Evolutionary conservation across 2,888 invertebrate species (phyloP).

Genomic region (Amblyteles armatorius): DNA sequence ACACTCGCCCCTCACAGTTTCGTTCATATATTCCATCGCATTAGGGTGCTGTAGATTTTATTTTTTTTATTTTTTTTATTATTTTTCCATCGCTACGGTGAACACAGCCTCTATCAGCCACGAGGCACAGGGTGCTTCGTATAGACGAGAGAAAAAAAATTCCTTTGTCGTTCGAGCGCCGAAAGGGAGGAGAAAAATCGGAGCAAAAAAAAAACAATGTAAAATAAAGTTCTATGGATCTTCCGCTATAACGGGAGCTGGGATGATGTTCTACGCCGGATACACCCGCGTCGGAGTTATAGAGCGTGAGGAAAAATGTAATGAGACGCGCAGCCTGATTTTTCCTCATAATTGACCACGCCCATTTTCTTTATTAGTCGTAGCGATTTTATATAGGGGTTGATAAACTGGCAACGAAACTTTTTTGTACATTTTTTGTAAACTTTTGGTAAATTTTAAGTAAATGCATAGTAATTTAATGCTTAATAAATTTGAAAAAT

Average conservation of each 20-base stretch:
- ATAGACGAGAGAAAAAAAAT: slow-evolving; percentile 52
- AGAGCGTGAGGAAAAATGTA: slow-evolving; percentile 66
- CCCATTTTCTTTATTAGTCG: slow-evolving; percentile 59
- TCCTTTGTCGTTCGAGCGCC: slow-evolving; percentile 56
- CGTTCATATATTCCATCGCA: slow-evolving; percentile 43
- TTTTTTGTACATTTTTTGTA: background rate
- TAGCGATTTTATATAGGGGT: slow-evolving; percentile 41
- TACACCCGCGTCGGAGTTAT: slow-evolving; percentile 35
- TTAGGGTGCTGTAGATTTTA: slow-evolving; percentile 26
- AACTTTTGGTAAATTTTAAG: too few species aligned
- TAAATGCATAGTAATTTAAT: too few species aligned
- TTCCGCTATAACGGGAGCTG: slow-evolving; percentile 12
- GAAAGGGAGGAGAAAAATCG: slow-evolving; percentile 2
- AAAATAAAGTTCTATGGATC: slow-evolving; percentile 46
- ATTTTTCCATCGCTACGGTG: slow-evolving; percentile 39
- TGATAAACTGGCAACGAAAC: slow-evolving; percentile 30
- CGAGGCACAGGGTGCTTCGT: slow-evolving; percentile 36
- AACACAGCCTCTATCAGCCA: slow-evolving; percentile 32
- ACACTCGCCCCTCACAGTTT: slow-evolving; percentile 23
- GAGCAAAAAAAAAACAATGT: slow-evolving; percentile 41
- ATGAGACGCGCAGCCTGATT: slow-evolving; percentile 71
- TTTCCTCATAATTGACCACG: slow-evolving; percentile 68
- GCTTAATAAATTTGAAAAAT: too few species aligned
- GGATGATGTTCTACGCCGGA: background rate
- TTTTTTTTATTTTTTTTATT: slow-evolving; percentile 26